These are phyloP conservation scores for Dendrolimus houi DNA, from an alignment of 2,888 invertebrate genomes.

Conservation along the genomic window DNA sequence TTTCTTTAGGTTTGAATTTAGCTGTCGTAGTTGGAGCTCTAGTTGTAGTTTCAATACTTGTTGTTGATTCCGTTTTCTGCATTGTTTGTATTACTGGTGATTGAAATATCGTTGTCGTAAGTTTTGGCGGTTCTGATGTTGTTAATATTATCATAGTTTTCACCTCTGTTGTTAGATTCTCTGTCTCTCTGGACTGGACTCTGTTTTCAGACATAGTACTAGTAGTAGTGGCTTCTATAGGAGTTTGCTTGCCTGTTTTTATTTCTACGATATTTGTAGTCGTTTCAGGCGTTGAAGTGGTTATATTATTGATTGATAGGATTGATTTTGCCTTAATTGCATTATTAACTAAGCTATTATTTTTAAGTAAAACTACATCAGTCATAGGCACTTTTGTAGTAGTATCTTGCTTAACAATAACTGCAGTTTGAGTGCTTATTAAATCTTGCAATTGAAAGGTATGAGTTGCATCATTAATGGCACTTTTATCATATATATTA, in stretches of 20 bases:
- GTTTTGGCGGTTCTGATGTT: no score
- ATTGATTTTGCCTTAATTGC: neutral
- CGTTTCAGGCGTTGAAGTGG: neutral
- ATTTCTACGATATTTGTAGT: neutral
- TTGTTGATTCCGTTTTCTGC: slow-evolving; percentile 29
- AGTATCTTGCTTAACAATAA: neutral
- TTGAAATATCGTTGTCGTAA: no score
- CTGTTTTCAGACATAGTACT: no score
- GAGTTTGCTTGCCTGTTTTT: no score
- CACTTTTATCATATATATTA: neutral
- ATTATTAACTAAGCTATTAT: neutral
- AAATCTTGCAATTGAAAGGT: no score
- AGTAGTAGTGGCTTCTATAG: no score
- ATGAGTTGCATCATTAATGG: no score
- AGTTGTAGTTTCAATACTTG: slow-evolving; percentile 37
- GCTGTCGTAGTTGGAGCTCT: slow-evolving; percentile 46
- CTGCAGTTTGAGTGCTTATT: no score
- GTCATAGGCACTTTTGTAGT: neutral
- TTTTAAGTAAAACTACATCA: neutral
- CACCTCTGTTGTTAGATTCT: no score
- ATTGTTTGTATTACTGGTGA: slow-evolving; percentile 17
- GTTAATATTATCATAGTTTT: no score
- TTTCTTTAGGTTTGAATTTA: slow-evolving; percentile 66
- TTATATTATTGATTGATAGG: no score
- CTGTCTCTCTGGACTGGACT: no score